Percentiles rank a stretch among this genome's conserved stretches.
Evolutionary conservation across 2,888 invertebrate species (phyloP).

Genomic region (Orthosia incerta): DNA sequence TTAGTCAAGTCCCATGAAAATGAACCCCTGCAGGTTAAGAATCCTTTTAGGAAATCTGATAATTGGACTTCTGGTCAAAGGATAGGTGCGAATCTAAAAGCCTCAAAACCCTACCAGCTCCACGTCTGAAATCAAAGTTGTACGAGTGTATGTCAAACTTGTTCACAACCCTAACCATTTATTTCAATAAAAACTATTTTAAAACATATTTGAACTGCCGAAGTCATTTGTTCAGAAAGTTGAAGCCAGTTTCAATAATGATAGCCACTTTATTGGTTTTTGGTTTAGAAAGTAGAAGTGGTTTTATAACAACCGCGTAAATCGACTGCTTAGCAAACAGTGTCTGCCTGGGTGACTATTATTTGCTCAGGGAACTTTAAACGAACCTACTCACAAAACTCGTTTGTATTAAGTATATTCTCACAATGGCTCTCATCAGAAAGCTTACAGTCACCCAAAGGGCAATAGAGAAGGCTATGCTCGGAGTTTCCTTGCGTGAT

Average conservation of each 20-base stretch:
- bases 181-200: background rate
- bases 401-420: background rate
- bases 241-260: slow-evolving; percentile 7
- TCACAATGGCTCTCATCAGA: no score
- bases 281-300: slow-evolving; percentile 1
- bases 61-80: no score
- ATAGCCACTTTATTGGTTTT: background rate
- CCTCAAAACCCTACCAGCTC: no score
- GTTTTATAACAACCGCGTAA: slow-evolving; percentile 26
- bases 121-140: background rate
- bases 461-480: no score
- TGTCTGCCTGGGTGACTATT: slow-evolving; percentile 1
- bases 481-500: no score
- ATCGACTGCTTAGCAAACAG: background rate
- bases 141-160: background rate
- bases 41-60: no score
- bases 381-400: background rate
- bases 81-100: no score
- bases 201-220: background rate
- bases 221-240: background rate
- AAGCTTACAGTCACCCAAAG: no score
- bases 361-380: slow-evolving; percentile 10
- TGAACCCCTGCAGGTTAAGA: no score
- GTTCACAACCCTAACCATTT: background rate
- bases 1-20: no score